These are phyloP conservation scores for Aegithalos caudatus DNA, from an alignment of 2,113 vertebrate genomes.

Conservation along the genomic window DNA sequence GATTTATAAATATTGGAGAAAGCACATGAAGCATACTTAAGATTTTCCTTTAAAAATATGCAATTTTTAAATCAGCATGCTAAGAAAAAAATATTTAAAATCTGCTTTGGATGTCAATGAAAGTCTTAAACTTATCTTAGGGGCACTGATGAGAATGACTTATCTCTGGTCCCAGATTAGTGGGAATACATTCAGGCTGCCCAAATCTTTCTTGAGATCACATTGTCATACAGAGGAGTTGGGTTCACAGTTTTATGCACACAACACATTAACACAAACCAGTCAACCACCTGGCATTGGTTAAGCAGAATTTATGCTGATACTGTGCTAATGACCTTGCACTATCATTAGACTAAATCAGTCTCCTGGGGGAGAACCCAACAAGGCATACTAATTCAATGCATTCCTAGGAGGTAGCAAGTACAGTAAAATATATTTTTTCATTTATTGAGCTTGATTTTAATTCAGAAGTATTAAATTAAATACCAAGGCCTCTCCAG, in stretches of 20 bases:
- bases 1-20: neutral
- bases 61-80: neutral
- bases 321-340: constrained; percentile 48
- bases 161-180: neutral
- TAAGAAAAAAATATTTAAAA: neutral
- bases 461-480: constrained; percentile 12
- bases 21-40: neutral
- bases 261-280: neutral
- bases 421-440: constrained; percentile 22
- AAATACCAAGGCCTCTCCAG: neutral
- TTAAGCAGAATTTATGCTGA: constrained; percentile 53
- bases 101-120: neutral
- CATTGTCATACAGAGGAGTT: neutral
- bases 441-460: neutral
- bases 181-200: neutral
- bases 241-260: constrained; percentile 12
- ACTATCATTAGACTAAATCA: constrained; percentile 44
- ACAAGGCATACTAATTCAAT: constrained; percentile 20
- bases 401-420: neutral
- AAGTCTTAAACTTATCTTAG: neutral
- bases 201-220: neutral
- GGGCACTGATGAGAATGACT: neutral
- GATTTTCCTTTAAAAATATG: neutral
- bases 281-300: constrained; percentile 39
- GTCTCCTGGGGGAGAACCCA: constrained; percentile 13